Base-by-base conservation (phyloP, 2,888 invertebrate genomes). In the Podabrus alpinus region DNA sequence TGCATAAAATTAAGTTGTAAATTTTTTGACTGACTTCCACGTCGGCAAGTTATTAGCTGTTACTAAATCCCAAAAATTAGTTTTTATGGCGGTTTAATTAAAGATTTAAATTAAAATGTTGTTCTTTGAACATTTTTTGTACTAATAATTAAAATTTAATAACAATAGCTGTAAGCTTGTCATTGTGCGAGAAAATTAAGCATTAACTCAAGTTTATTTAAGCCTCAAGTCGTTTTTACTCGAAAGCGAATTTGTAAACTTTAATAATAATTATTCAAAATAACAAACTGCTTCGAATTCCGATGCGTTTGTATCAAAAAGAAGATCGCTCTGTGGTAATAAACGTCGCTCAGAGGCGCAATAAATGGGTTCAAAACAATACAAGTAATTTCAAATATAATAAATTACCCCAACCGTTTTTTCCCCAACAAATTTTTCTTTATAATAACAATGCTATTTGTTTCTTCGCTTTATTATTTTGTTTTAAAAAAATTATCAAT, bases 301-400 rank as follows among this genome's bases (percentile, higher is more conserved):
- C 73, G 16, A 73, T 74, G 73, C 61, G 66, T 74, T 71, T 60
- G 66, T 61, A 71, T 25, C 61, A 61, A 66, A 69, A 69, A 72
- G 72, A 72, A 74, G 59, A 62, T 25, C 66, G 59, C 67, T 25
- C 66, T 19, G 74, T 60, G 61, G 71, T 74, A 71, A 76, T 76
- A 76, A 71, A 74, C 74, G 71, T 71, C 61, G 59, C 69, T 68
- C 71, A 45, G 17, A 71, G 69, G 66, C 24, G 72, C 74, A 73
- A 76, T 74, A 76, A 76, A 76, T 73, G 71, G 69, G 15, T 69
- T 68, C 64, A 68, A 69, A 69, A 74, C 68, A 74, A 71, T 67
- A 76, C 69, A 24, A 64, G 29, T 66, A 69, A 75, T 71, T 67
- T 17, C 9, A 59, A 59, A 69, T 72, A 29, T 15, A 61, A 29